Conservation (phyloP, 2,797 vertebrate genomes). For the Parauchenoglanis ngamensis region DNA sequence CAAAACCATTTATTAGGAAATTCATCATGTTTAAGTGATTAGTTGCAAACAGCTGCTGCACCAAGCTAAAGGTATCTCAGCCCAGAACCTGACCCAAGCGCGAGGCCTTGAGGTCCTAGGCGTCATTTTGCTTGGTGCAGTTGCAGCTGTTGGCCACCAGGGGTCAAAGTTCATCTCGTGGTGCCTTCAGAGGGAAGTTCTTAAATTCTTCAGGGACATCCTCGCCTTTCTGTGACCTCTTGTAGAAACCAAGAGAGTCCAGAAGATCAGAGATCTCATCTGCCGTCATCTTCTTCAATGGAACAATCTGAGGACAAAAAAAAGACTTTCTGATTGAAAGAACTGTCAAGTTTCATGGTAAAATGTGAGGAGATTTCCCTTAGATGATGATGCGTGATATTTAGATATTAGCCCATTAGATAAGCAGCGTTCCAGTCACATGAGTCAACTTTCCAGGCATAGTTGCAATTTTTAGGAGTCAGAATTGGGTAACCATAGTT, state of each 20-base stretch:
- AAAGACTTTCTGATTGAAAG: neutral
- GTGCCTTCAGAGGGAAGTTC: conserved; percentile 73
- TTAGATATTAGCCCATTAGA: neutral
- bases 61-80: conserved; percentile 63
- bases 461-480: neutral
- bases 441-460: neutral
- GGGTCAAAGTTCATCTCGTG: conserved; percentile 79
- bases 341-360: neutral
- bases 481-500: neutral
- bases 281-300: conserved; percentile 77
- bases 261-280: conserved; percentile 79
- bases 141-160: conserved; percentile 59
- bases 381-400: neutral
- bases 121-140: conserved; percentile 73
- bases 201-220: conserved; percentile 81
- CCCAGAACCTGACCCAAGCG: conserved; percentile 66
- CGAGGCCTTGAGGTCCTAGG: conserved; percentile 70
- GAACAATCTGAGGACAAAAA: conserved; percentile 66
- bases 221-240: conserved; percentile 80
- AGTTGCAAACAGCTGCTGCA: conserved; percentile 42
- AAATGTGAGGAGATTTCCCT: neutral
- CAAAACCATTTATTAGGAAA: conserved; percentile 38
- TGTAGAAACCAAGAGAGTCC: conserved; percentile 83
- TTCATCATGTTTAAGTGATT: neutral
- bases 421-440: neutral